Percentiles rank a stretch among this genome's conserved stretches.
phyloP scores from a whole-genome alignment of 1,140 invertebrate species.

The Macrobrachium nipponense region DNA sequence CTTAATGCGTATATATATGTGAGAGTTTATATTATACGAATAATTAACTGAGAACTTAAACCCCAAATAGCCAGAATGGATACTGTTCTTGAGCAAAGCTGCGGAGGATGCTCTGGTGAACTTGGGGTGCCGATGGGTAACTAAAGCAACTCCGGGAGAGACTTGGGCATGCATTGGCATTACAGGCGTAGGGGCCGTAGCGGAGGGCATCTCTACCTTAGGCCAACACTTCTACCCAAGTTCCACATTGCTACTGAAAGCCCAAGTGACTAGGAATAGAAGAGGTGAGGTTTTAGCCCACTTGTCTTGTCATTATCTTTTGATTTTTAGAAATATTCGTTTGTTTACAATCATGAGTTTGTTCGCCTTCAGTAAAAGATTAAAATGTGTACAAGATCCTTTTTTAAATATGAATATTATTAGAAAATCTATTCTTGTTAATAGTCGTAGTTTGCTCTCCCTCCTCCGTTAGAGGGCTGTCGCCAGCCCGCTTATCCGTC shows the following conservation, averaged over 20 bases:
- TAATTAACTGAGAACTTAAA: no score
- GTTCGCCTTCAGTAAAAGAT: no score
- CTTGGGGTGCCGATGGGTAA: conserved; percentile 33
- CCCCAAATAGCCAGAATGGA: conserved; percentile 39
- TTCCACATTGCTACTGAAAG: not conserved
- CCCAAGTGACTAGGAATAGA: conserved; percentile 17
- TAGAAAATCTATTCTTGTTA: no score
- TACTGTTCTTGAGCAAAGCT: conserved; percentile 33
- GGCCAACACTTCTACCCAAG: not conserved
- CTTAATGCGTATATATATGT: no score
- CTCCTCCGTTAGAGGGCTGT: no score
- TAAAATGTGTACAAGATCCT: no score
- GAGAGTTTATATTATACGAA: no score
- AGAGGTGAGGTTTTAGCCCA: not conserved
- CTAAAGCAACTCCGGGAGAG: conserved; percentile 21
- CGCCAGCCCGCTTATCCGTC: not conserved
- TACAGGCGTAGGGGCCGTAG: conserved; percentile 6
- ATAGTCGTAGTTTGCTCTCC: no score
- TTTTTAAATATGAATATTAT: no score
- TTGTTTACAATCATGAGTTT: no score
- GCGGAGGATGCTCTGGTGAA: conserved; percentile 3
- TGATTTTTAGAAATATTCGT: no score
- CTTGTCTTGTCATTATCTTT: not conserved
- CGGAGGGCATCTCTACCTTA: conserved; percentile 25
- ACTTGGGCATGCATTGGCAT: conserved; percentile 48